phyloP scores from a whole-genome alignment of 2,113 vertebrate species.

The Piaya cayana region DNA sequence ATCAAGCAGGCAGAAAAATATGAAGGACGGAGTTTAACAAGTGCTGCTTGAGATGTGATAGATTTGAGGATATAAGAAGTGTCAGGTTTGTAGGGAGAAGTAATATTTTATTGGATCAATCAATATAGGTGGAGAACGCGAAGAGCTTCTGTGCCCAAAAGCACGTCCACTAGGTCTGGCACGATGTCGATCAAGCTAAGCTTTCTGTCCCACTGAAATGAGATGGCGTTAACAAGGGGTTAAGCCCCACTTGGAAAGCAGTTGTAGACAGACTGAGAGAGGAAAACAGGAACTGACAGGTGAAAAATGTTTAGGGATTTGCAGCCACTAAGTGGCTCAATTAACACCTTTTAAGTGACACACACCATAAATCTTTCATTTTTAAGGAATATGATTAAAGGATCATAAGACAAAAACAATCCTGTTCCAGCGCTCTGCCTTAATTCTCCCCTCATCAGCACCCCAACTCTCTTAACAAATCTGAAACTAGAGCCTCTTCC shows the following conservation, averaged over 20 bases:
- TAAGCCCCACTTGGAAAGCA: conserved; percentile 11
- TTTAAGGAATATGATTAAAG: conserved; percentile 48
- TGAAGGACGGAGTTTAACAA: not conserved
- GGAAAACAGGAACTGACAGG: conserved; percentile 29
- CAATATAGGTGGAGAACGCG: not conserved
- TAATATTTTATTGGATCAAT: not conserved
- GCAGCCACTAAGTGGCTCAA: conserved; percentile 47
- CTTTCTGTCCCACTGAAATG: not conserved
- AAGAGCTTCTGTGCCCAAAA: not conserved
- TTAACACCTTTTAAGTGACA: conserved; percentile 60
- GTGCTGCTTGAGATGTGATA: not conserved
- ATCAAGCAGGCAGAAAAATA: not conserved
- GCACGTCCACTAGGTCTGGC: not conserved
- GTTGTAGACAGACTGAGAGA: not conserved
- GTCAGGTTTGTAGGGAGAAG: not conserved
- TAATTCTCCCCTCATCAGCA: not conserved
- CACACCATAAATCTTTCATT: conserved; percentile 37
- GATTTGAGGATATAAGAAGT: not conserved
- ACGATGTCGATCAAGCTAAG: not conserved
- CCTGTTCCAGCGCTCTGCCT: not conserved
- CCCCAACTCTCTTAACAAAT: not conserved
- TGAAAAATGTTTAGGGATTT: conserved; percentile 47
- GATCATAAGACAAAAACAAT: not conserved
- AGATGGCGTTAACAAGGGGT: not conserved
- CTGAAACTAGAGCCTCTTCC: not conserved